A percentile compares a stretch with the other conserved stretches of the same genome.
Conservation (phyloP, 2,113 vertebrate genomes). For the Megaceryle maxima region DNA sequence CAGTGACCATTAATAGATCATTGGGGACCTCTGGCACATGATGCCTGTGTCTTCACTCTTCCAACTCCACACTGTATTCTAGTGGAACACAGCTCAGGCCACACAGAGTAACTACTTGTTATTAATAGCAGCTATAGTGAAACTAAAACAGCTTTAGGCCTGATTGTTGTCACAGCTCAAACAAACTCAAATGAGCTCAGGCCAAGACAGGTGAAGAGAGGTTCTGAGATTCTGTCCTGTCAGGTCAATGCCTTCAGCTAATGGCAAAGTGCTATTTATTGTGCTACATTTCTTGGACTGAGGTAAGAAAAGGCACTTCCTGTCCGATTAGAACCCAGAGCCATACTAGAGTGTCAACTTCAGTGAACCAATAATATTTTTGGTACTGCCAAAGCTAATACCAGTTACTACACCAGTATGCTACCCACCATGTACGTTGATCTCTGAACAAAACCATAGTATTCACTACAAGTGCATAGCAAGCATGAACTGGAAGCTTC, state of each 20-base stretch:
- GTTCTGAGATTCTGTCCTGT: neutral
- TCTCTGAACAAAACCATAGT: neutral
- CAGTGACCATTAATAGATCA: neutral
- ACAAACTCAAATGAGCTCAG: neutral
- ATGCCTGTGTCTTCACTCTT: neutral
- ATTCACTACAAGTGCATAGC: neutral
- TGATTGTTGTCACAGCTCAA: neutral
- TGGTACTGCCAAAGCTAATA: neutral
- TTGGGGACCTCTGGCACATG: neutral
- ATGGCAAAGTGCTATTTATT: neutral
- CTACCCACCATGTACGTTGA: accelerated
- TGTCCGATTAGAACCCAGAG: neutral
- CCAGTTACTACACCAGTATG: neutral
- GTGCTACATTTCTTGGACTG: neutral
- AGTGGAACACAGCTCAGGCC: neutral
- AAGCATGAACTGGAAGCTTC: neutral
- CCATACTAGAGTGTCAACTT: neutral
- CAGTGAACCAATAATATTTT: neutral
- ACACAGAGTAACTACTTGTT: neutral
- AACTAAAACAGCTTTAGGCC: neutral
- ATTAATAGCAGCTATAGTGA: neutral
- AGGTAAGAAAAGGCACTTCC: neutral
- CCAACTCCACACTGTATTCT: neutral
- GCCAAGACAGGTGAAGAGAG: neutral
- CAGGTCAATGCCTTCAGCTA: accelerated